These are phyloP conservation scores for Crotalus tigris DNA, from an alignment of 2,113 vertebrate species.

Conservation along the genomic window DNA sequence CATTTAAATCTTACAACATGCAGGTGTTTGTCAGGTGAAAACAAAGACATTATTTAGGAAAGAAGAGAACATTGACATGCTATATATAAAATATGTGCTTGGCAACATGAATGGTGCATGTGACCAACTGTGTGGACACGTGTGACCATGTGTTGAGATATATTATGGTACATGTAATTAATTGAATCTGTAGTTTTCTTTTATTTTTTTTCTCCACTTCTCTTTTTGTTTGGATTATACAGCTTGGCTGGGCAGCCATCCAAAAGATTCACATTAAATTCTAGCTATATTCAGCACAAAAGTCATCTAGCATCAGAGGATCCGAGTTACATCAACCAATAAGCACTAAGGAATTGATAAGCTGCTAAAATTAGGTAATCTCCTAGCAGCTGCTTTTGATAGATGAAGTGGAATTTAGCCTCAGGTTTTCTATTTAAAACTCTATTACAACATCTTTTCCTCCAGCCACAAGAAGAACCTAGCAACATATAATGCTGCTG, in stretches of 20 bases:
- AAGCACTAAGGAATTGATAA: constrained; percentile 75
- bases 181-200: constrained; percentile 48
- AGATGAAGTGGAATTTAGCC: constrained; percentile 72
- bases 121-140: background rate
- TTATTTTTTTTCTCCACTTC: background rate
- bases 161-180: constrained; percentile 60
- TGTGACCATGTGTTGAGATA: constrained; percentile 52
- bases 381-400: constrained; percentile 72
- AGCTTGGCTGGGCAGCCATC: constrained; percentile 69
- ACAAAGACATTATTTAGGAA: background rate
- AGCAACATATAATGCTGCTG: constrained; percentile 59
- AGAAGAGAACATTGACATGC: constrained; percentile 8
- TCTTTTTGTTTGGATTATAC: constrained; percentile 62
- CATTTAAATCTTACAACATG: constrained; percentile 34
- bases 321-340: constrained; percentile 78
- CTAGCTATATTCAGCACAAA: constrained; percentile 78
- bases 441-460: constrained; percentile 69
- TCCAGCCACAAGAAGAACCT: constrained; percentile 61
- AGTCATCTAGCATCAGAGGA: constrained; percentile 73
- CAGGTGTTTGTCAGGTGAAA: constrained; percentile 39
- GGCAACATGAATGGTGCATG: constrained; percentile 40
- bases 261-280: constrained; percentile 80
- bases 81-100: constrained; percentile 41
- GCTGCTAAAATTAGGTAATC: constrained; percentile 82
- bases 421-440: constrained; percentile 75